Evolutionary conservation across 2,797 vertebrate genomes (phyloP).

Genomic region (Coccyzus lansbergi): DNA sequence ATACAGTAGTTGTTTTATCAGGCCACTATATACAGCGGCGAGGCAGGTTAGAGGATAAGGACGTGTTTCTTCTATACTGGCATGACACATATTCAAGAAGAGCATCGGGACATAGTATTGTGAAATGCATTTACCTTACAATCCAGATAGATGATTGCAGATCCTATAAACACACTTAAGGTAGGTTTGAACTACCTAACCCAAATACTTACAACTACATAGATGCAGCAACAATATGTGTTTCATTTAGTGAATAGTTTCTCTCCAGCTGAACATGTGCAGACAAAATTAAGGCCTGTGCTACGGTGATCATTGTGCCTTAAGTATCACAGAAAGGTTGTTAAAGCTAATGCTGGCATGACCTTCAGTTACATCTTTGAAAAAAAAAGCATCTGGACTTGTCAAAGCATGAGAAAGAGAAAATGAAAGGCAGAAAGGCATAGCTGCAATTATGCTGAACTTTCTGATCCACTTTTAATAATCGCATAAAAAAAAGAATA

Average conservation of each 20-base stretch:
- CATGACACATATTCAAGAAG: background rate
- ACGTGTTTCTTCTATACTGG: background rate
- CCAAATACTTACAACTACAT: background rate
- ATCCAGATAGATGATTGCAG: background rate
- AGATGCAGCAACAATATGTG: background rate
- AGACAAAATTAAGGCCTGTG: background rate
- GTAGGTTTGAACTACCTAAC: background rate
- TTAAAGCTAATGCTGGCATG: background rate
- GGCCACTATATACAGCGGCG: background rate
- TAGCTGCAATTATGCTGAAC: background rate
- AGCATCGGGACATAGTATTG: background rate
- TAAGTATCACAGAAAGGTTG: background rate
- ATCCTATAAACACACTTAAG: background rate
- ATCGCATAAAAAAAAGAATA: background rate
- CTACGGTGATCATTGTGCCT: background rate
- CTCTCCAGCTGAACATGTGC: background rate
- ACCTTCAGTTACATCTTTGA: background rate
- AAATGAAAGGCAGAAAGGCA: background rate
- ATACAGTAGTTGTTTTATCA: background rate
- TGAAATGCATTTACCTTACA: background rate
- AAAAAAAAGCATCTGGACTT: background rate
- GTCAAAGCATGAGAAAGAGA: background rate
- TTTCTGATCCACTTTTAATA: background rate
- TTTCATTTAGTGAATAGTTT: background rate
- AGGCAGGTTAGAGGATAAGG: background rate